A percentile compares a stretch with the other conserved stretches of the same genome.
Evolutionary conservation across 1,140 invertebrate genomes (phyloP).

Genomic region (Lithobius niger): DNA sequence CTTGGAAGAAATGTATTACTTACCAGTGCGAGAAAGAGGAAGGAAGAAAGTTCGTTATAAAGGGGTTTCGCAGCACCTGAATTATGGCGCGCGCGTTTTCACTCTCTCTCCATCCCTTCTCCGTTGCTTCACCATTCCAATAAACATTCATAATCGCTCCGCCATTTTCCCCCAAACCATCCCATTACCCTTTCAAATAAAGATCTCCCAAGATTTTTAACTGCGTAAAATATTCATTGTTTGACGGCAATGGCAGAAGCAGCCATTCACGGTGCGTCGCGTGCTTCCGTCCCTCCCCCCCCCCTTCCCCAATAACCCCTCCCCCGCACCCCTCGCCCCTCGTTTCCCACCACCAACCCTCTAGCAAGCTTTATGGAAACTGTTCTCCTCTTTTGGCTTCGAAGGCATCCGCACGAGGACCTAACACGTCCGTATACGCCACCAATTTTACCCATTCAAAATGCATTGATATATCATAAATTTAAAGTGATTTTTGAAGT

Average conservation of each 20-base stretch:
- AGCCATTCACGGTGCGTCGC: too few species aligned
- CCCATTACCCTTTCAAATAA: neutral
- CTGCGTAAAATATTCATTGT: neutral
- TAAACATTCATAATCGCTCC: neutral
- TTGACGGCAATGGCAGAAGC: neutral
- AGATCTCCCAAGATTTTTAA: neutral
- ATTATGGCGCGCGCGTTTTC: neutral
- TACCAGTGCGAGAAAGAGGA: too few species aligned
- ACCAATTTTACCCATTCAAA: neutral
- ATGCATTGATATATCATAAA: neutral
- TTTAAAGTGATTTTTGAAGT: neutral
- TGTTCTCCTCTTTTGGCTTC: too few species aligned
- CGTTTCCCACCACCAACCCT: too few species aligned
- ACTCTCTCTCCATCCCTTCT: neutral
- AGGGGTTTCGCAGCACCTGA: too few species aligned
- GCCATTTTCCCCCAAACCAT: neutral
- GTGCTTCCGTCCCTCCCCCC: too few species aligned
- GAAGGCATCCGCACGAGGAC: neutral
- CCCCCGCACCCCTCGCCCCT: too few species aligned
- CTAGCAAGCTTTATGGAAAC: too few species aligned
- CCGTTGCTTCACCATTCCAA: neutral
- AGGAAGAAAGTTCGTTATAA: too few species aligned
- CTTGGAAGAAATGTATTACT: too few species aligned
- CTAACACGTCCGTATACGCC: neutral
- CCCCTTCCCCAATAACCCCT: too few species aligned